Conservation (phyloP, 2,113 vertebrate genomes). For the Cromileptes altivelis region DNA sequence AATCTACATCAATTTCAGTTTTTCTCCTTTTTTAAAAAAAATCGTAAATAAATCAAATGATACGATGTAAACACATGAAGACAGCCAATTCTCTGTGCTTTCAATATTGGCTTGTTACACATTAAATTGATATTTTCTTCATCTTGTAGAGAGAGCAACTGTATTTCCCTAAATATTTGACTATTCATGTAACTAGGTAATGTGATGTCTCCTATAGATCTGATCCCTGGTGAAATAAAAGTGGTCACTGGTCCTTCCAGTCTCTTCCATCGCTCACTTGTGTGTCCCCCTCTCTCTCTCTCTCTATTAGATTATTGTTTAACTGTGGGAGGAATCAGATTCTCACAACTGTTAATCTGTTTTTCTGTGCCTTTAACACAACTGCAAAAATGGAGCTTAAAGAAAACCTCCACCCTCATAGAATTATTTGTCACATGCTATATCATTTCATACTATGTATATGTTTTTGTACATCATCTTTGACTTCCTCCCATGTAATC, state of each 20-base stretch:
- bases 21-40: neutral
- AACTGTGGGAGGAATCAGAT: slow-evolving; percentile 50
- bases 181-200: neutral
- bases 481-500: neutral
- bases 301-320: slow-evolving; percentile 52
- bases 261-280: neutral
- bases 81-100: neutral
- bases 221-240: neutral
- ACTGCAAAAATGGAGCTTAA: slow-evolving; percentile 6
- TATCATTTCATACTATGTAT: neutral
- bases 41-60: neutral
- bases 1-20: neutral
- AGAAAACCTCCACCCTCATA: neutral
- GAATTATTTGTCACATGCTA: neutral
- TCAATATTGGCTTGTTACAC: neutral
- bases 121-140: neutral
- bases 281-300: slow-evolving; percentile 20
- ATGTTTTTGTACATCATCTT: too few species aligned
- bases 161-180: too few species aligned
- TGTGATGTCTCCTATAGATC: neutral
- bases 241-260: neutral
- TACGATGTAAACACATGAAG: too few species aligned
- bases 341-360: slow-evolving; percentile 23
- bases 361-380: slow-evolving; percentile 1
- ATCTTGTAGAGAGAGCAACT: neutral